A percentile compares a stretch with the other conserved stretches of the same genome.
These are phyloP conservation scores for Drosophila nr. perissopoda DNA, from an alignment of 2,888 invertebrate genomes.

Conservation along the genomic window DNA sequence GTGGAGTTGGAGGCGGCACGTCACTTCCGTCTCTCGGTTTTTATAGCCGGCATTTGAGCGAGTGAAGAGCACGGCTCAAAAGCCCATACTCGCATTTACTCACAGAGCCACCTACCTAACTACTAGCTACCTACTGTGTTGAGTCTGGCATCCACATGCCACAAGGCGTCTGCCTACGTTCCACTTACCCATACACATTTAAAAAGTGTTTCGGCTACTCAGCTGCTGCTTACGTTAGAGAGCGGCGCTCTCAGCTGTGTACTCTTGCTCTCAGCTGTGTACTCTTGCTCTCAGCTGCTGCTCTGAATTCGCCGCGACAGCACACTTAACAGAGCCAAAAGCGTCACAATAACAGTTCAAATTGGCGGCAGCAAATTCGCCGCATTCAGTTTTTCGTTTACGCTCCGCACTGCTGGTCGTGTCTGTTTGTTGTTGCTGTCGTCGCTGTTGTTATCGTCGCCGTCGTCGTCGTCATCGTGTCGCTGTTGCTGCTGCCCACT, in stretches of 20 bases:
- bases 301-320: constrained; percentile 59
- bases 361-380: constrained; percentile 56
- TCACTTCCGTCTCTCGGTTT: constrained; percentile 66
- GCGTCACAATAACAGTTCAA: constrained; percentile 53
- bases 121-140: constrained; percentile 18
- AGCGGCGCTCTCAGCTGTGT: constrained; percentile 21
- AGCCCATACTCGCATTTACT: constrained; percentile 13
- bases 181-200: constrained; percentile 52
- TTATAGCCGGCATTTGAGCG: constrained; percentile 60
- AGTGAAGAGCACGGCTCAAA: constrained; percentile 41
- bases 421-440: constrained; percentile 73
- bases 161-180: constrained; percentile 53
- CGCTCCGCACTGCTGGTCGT: constrained; percentile 77
- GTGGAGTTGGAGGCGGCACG: constrained; percentile 45
- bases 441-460: constrained; percentile 39
- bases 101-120: constrained; percentile 2
- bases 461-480: constrained; percentile 19
- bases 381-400: constrained; percentile 75
- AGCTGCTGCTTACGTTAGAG: constrained; percentile 49
- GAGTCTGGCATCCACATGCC: constrained; percentile 69
- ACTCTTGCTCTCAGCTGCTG: constrained; percentile 53
- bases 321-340: constrained; percentile 49
- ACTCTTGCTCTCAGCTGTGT: constrained; percentile 47
- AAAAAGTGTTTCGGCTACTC: constrained; percentile 36
- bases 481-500: constrained; percentile 48